Conservation (phyloP, 2,888 invertebrate species). For the Brachypalpus laphriformis region DNA sequence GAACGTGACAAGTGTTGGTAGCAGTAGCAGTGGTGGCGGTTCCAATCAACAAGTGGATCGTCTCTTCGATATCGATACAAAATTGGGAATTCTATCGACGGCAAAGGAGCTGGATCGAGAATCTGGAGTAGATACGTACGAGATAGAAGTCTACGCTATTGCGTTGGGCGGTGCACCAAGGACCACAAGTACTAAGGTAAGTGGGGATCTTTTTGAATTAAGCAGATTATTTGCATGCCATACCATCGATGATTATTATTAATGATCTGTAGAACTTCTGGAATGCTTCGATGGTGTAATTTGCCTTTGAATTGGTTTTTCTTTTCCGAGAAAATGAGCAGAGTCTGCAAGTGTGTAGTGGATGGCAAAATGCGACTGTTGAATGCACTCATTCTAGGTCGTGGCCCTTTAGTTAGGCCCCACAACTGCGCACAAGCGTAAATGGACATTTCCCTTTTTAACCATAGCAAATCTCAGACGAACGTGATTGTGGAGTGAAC, state of each 20-base stretch:
- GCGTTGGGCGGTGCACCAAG: slow-evolving; percentile 88
- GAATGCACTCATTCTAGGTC: slow-evolving; percentile 24
- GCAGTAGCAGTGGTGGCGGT: slow-evolving; percentile 18
- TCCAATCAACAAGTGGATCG: slow-evolving; percentile 89
- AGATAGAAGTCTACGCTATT: slow-evolving; percentile 93
- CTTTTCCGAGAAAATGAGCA: slow-evolving; percentile 18
- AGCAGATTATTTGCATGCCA: slow-evolving; percentile 31
- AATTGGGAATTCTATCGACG: slow-evolving; percentile 93
- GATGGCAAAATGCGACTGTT: not conserved
- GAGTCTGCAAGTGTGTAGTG: not conserved
- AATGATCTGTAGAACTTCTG: slow-evolving; percentile 37
- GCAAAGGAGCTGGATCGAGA: slow-evolving; percentile 93
- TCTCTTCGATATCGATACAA: slow-evolving; percentile 95
- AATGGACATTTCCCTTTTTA: slow-evolving; percentile 50
- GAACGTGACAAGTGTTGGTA: slow-evolving; percentile 86
- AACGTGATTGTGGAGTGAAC: slow-evolving; percentile 27
- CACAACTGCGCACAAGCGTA: slow-evolving; percentile 9
- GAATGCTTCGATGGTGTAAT: slow-evolving; percentile 48
- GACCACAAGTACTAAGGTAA: slow-evolving; percentile 93
- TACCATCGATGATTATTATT: slow-evolving; percentile 25
- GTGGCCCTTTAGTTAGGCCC: slow-evolving; percentile 25
- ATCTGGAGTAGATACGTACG: slow-evolving; percentile 91
- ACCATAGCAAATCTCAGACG: slow-evolving; percentile 27
- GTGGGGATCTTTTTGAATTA: slow-evolving; percentile 78
- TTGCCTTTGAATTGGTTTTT: slow-evolving; percentile 36